Conservation (phyloP, 2,797 vertebrate species). For the Hipposideros larvatus region DNA sequence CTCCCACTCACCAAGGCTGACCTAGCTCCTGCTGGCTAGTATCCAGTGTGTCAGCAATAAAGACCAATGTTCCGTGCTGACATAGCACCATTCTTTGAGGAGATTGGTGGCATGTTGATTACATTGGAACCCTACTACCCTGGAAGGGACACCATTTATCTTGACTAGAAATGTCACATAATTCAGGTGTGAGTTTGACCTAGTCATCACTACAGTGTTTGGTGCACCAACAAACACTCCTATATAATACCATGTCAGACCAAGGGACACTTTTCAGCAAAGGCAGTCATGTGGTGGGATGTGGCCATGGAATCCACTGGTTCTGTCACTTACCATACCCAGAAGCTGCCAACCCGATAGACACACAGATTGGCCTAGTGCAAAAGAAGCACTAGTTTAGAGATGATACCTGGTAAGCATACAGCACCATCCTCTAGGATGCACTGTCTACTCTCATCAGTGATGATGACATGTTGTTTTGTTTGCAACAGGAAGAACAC, state of each 20-base stretch:
- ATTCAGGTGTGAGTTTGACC: slow-evolving; percentile 16
- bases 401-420: not conserved
- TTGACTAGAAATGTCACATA: not conserved
- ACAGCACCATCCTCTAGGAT: not conserved
- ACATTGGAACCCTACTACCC: not conserved
- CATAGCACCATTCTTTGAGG: not conserved
- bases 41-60: not conserved
- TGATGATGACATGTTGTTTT: not conserved
- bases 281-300: not conserved
- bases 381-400: not conserved
- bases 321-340: not conserved
- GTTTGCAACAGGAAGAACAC: not conserved
- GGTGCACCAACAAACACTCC: not conserved
- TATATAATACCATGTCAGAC: not conserved
- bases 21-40: not conserved
- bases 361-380: not conserved
- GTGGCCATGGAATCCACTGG: not conserved
- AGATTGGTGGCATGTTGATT: not conserved
- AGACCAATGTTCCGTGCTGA: not conserved
- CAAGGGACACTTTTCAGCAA: not conserved
- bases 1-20: not conserved
- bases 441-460: not conserved
- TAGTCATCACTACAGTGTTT: not conserved
- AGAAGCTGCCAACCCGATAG: not conserved
- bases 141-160: not conserved